Conservation (phyloP, 2,113 vertebrate genomes). For the Cyphomyrus plagiostoma region DNA sequence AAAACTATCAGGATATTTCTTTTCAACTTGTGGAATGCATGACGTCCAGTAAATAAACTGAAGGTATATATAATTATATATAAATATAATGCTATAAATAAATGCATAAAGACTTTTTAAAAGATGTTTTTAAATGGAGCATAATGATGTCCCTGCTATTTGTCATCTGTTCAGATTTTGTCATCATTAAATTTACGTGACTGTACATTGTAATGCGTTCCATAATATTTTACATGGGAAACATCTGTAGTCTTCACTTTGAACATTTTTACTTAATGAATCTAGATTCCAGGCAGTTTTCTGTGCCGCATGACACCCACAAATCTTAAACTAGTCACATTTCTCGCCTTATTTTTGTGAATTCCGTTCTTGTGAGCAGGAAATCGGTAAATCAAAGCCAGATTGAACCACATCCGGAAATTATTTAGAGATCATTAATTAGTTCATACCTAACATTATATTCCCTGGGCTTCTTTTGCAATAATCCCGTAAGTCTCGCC, state of each 20-base stretch:
- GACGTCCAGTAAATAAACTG: background rate
- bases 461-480: background rate
- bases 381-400: conserved; percentile 24
- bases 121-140: background rate
- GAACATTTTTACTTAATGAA: conserved; percentile 47
- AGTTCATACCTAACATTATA: background rate
- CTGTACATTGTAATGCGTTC: background rate
- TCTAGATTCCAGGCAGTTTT: conserved; percentile 40
- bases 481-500: background rate
- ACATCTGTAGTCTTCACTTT: conserved; percentile 55
- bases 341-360: conserved; percentile 57
- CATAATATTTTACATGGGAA: conserved; percentile 37
- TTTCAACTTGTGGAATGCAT: background rate
- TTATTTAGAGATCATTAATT: conserved; percentile 3
- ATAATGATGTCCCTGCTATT: conserved; percentile 4
- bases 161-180: conserved; percentile 6
- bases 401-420: conserved; percentile 5
- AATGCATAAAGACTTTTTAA: background rate
- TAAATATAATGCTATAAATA: background rate
- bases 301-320: conserved; percentile 45
- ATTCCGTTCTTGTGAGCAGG: conserved; percentile 60
- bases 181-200: conserved; percentile 3
- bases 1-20: background rate
- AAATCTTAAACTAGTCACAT: conserved; percentile 42
- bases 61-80: background rate